Percentiles rank a stretch among this genome's conserved stretches.
Conservation (phyloP, 1,140 invertebrate species). For the Aphaenogaster ashmeadi region DNA sequence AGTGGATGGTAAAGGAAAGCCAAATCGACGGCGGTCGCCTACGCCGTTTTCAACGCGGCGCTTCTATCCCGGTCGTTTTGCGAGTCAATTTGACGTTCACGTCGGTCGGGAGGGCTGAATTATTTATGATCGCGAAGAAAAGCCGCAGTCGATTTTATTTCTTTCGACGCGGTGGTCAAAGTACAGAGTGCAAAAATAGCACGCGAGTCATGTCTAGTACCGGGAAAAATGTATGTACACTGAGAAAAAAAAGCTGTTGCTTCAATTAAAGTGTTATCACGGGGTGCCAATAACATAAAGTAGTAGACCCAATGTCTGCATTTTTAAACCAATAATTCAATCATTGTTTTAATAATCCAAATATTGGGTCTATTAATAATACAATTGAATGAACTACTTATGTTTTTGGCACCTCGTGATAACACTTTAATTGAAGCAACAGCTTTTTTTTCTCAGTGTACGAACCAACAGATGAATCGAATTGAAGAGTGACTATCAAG, state of each 20-base stretch:
- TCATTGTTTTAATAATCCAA: no score
- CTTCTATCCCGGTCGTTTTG: background rate
- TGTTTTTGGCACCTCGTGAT: no score
- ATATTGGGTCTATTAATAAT: no score
- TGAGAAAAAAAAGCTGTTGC: no score
- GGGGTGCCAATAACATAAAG: no score
- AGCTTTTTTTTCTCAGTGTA: no score
- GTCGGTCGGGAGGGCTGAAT: background rate
- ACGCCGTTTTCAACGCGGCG: background rate
- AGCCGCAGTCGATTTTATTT: background rate
- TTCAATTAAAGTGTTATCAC: no score
- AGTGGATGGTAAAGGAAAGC: constrained; percentile 12
- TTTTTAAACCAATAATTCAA: no score
- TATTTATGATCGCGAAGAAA: constrained; percentile 21
- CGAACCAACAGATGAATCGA: background rate
- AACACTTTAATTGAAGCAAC: no score
- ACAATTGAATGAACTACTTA: no score
- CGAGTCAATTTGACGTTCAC: constrained; percentile 25
- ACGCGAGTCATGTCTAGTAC: constrained; percentile 11
- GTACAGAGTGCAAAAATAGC: constrained; percentile 17
- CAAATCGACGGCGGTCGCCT: background rate
- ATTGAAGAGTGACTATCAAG: background rate
- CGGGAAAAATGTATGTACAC: background rate
- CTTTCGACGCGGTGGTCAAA: constrained; percentile 16
- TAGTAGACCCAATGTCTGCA: no score